Conservation (phyloP, 1,140 invertebrate species). For the Macrotrachela quadricornifera region DNA sequence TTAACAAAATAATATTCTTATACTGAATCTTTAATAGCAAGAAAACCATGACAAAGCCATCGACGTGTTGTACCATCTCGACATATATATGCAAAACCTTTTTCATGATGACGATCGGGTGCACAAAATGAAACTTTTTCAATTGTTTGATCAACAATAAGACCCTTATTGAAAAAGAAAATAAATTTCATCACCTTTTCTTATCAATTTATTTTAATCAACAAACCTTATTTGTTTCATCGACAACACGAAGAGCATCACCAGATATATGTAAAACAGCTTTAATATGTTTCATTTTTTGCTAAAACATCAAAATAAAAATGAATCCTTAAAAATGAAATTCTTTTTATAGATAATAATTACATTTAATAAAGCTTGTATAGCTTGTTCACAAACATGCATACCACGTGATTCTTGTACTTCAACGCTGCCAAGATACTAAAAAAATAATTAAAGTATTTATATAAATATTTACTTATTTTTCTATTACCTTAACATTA, state of each 20-base stretch:
- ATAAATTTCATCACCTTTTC: too few relatives aligned
- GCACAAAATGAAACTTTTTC: constrained; percentile 99
- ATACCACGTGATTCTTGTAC: constrained; percentile 96
- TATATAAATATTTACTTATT: too few relatives aligned
- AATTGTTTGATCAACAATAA: constrained; percentile 98
- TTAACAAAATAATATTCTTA: not conserved
- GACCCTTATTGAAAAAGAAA: constrained; percentile 14
- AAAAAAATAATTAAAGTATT: too few relatives aligned
- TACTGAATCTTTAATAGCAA: constrained; percentile 48
- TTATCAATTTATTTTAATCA: too few relatives aligned
- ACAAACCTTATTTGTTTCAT: constrained; percentile 69
- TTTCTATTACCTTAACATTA: constrained; percentile 47
- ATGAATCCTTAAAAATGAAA: too few relatives aligned
- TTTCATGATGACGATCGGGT: constrained; percentile 88
- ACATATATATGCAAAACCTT: constrained; percentile 83
- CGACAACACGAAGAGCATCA: constrained; percentile 84
- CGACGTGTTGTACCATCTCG: constrained; percentile 57
- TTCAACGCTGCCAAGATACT: constrained; percentile 90
- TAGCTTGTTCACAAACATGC: constrained; percentile 95
- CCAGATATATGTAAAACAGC: constrained; percentile 77
- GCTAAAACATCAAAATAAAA: not conserved
- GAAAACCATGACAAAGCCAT: constrained; percentile 99
- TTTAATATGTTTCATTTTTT: constrained; percentile 25
- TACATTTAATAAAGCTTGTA: constrained; percentile 45
- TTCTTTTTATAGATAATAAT: too few relatives aligned